Conservation (phyloP, 2,113 vertebrate genomes). For the Prionailurus viverrinus region DNA sequence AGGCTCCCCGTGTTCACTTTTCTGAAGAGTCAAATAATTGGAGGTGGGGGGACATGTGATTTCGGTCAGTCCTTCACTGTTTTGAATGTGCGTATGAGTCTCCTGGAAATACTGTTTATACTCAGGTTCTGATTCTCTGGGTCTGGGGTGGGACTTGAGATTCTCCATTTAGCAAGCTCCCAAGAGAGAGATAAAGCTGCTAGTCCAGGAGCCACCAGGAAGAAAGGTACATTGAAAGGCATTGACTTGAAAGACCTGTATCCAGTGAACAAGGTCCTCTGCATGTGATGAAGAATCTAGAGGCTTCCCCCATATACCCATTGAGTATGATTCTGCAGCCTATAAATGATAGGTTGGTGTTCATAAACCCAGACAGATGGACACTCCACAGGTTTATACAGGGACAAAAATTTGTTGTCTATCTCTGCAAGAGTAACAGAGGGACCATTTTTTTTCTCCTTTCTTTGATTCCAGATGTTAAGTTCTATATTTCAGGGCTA, state of each 20-base stretch:
- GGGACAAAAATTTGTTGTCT: neutral
- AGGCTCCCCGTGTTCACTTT: constrained; percentile 10
- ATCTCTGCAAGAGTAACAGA: neutral
- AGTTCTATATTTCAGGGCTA: constrained; percentile 28
- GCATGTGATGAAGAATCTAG: neutral
- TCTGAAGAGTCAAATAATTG: neutral
- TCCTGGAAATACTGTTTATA: neutral
- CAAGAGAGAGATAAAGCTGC: neutral
- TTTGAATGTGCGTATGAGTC: neutral
- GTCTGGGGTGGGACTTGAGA: neutral
- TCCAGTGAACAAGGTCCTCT: neutral
- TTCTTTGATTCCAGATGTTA: constrained; percentile 13
- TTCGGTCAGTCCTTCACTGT: neutral
- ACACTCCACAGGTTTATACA: neutral
- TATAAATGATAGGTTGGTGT: neutral
- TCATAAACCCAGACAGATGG: neutral
- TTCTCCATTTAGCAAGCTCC: neutral
- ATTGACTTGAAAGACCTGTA: neutral
- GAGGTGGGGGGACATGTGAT: neutral
- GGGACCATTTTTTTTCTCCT: neutral
- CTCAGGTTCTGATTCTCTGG: neutral
- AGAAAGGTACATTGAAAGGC: neutral
- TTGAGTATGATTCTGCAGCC: neutral
- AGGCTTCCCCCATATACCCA: neutral
- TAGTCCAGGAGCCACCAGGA: neutral